phyloP scores from a whole-genome alignment of 2,888 invertebrate genomes.

The Phlogophora meticulosa region DNA sequence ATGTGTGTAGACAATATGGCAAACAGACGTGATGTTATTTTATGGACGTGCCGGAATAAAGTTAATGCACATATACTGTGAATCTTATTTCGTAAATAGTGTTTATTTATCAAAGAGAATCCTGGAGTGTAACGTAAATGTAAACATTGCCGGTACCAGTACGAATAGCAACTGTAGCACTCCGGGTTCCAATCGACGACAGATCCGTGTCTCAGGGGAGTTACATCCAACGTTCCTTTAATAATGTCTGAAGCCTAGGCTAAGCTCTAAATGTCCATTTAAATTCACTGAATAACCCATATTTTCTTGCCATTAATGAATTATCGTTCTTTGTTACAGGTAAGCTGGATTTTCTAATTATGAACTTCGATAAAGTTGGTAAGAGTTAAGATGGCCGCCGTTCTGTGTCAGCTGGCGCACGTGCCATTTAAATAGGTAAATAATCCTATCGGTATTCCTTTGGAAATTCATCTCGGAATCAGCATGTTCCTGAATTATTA shows the following conservation, averaged over 20 bases:
- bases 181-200: conserved; percentile 55
- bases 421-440: conserved; percentile 25
- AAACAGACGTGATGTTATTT: too few relatives aligned
- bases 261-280: conserved; percentile 30
- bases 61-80: background rate
- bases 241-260: conserved; percentile 28
- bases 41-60: too few relatives aligned
- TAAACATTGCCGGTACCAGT: conserved; percentile 38
- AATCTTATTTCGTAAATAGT: conserved; percentile 32
- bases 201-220: conserved; percentile 53
- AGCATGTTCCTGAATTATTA: conserved; percentile 70
- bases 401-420: conserved; percentile 12
- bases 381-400: conserved; percentile 37
- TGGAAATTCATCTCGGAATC: conserved; percentile 55
- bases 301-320: conserved; percentile 38
- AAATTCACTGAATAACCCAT: conserved; percentile 16
- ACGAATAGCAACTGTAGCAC: conserved; percentile 37
- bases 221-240: conserved; percentile 42
- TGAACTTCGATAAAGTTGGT: conserved; percentile 33
- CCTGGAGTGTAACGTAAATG: conserved; percentile 23
- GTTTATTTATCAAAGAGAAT: conserved; percentile 51
- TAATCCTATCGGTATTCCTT: conserved; percentile 57
- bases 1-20: too few relatives aligned
- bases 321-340: conserved; percentile 68
- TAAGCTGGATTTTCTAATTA: conserved; percentile 58